Evolutionary conservation across 2,797 vertebrate species (phyloP), one percentile per base, ranked within the genome.

Genomic region (Falco berigora): DNA sequence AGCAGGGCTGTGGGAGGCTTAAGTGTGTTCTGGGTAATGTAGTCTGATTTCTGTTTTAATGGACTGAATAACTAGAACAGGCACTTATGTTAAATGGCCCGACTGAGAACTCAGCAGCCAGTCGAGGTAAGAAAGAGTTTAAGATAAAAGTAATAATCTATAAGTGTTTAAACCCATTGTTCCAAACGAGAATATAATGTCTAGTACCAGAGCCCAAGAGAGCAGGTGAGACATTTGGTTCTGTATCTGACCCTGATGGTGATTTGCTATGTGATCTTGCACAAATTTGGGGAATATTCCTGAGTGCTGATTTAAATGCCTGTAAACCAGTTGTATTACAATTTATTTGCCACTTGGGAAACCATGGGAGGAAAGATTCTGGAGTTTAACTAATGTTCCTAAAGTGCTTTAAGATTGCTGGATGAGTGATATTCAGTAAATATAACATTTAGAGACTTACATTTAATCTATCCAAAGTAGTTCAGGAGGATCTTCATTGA

Each of bases 11-110:
- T 63, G 69, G 66, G 86, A 96, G 27, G 44, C 18, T 92, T 95
- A 91, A 91, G 83, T 92, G 91, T 95, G 94, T 93, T 95, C 69
- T 96, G 88, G 90, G 83, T 95, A 96, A 90, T 90, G 90, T 95
- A 95, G 95, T 94, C 89, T 92, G 93, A 96, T 96, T 94, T 95
- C 69, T 84, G 2, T 95, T 95, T 96, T 94, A 96, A 95, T 94
- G 90, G 63, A 74, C 91, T 93, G 73, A 85, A 90, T 95, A 95
- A 96, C 88, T 95, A 86, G 82, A 90, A 62, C 69, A 94, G 80
- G 83, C 86, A 90, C 50, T 96, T 97, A 73, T 66, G 80, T 59
- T 96, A 94, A 96, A 97, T 94, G 94, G 59, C n/a, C 73, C 4
- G 0, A 62, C 47, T 49, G 82, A 94, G 55, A 94, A 81, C 82